phyloP scores from a whole-genome alignment of 2,113 vertebrate species.

The Hypanus sabinus region DNA sequence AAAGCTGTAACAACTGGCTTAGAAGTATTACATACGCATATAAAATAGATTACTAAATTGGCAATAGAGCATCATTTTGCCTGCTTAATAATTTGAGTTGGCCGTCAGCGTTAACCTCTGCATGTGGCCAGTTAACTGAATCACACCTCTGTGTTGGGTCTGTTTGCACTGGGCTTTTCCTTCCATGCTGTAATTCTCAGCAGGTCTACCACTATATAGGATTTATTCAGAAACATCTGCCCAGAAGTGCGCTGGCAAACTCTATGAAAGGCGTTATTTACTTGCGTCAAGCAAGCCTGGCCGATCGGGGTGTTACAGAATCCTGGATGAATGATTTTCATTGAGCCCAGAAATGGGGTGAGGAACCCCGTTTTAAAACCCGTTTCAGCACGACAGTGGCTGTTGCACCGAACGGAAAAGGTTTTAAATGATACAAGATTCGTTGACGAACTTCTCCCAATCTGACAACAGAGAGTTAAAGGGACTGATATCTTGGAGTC shows the following conservation, averaged over 20 bases:
- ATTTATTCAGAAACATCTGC: conserved; percentile 51
- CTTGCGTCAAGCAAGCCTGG: conserved; percentile 53
- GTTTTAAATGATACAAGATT: conserved; percentile 42
- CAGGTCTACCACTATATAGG: conserved; percentile 50
- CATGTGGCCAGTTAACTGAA: not conserved
- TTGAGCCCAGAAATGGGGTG: conserved; percentile 51
- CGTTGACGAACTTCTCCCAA: conserved; percentile 50
- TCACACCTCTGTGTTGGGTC: conserved; percentile 13
- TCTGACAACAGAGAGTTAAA: conserved; percentile 41
- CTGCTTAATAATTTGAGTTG: not conserved
- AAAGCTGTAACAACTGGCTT: not conserved
- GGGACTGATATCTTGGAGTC: conserved; percentile 46
- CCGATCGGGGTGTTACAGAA: conserved; percentile 44
- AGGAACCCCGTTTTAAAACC: conserved; percentile 54
- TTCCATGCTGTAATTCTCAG: conserved; percentile 39
- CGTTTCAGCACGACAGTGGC: conserved; percentile 39
- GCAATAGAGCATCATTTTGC: not conserved
- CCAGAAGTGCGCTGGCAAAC: conserved; percentile 44
- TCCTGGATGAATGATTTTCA: conserved; percentile 62
- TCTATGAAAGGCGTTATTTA: conserved; percentile 64
- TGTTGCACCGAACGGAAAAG: conserved; percentile 37
- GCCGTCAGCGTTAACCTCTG: not conserved
- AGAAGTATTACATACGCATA: not conserved
- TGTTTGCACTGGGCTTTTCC: conserved; percentile 41
- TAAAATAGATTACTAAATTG: not conserved